Evolutionary conservation across 2,113 vertebrate species (phyloP).

Genomic region (Engystomops pustulosus): DNA sequence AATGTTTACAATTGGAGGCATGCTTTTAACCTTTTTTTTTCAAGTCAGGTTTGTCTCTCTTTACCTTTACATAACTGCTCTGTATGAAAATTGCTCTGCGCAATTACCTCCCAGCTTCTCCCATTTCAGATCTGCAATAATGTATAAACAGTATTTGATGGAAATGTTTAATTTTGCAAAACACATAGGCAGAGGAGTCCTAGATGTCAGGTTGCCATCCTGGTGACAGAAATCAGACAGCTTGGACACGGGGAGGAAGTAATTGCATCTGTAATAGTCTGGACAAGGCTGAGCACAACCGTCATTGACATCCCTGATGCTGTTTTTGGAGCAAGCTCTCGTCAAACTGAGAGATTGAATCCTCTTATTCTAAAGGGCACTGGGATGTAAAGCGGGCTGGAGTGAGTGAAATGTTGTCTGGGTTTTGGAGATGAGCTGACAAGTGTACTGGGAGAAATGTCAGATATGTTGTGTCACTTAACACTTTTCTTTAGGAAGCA

Average conservation of each 20-base stretch:
- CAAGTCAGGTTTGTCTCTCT: neutral
- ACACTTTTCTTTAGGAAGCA: conserved; percentile 32
- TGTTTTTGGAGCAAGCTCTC: conserved; percentile 1
- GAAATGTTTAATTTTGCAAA: conserved; percentile 52
- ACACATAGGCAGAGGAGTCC: conserved; percentile 14
- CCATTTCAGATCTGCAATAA: conserved; percentile 14
- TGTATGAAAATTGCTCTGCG: too few relatives aligned
- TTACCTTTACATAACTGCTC: too few relatives aligned
- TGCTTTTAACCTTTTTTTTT: neutral
- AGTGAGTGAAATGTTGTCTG: conserved; percentile 50
- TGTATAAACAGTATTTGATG: conserved; percentile 46
- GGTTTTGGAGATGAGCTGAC: conserved; percentile 41
- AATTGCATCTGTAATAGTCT: conserved; percentile 56
- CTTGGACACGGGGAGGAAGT: conserved; percentile 43
- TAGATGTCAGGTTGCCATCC: conserved; percentile 48
- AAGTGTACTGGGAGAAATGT: conserved; percentile 40
- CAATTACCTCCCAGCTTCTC: neutral
- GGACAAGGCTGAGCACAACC: conserved; percentile 20
- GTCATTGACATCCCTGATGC: conserved; percentile 61
- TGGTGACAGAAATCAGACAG: conserved; percentile 41
- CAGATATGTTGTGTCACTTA: conserved; percentile 46
- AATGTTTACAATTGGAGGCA: neutral
- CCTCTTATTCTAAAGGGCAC: conserved; percentile 52
- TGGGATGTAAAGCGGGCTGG: conserved; percentile 43
- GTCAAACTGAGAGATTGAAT: conserved; percentile 25